Percentiles rank a stretch among this genome's conserved stretches.
These are phyloP conservation scores for Bombyx mori DNA, from an alignment of 1,140 invertebrate species.

Conservation along the genomic window DNA sequence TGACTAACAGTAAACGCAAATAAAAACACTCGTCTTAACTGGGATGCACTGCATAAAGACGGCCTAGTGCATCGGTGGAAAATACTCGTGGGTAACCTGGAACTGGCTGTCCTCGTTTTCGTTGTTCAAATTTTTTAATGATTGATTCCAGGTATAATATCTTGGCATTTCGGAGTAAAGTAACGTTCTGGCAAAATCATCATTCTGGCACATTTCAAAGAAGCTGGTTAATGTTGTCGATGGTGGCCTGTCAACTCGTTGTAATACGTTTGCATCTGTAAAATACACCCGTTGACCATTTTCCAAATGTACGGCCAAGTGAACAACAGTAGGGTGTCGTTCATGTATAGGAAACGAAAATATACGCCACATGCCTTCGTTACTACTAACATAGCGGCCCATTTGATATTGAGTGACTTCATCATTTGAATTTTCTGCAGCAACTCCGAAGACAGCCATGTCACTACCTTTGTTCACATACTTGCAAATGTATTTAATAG, in stretches of 20 bases:
- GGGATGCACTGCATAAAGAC: conserved; percentile 57
- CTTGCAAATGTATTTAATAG: background rate
- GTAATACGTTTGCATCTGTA: background rate
- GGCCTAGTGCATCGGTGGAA: conserved; percentile 42
- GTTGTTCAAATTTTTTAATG: background rate
- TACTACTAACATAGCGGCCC: conserved; percentile 3
- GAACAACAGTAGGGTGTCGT: background rate
- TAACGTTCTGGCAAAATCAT: background rate
- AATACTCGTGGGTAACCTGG: conserved; percentile 2
- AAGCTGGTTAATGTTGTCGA: background rate
- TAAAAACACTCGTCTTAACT: conserved; percentile 61
- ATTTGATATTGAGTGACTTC: conserved; percentile 1
- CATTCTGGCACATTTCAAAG: conserved; percentile 1
- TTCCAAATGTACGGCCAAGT: background rate
- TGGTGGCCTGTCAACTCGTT: background rate
- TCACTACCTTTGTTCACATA: conserved; percentile 4
- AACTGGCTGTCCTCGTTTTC: background rate
- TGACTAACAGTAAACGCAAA: conserved; percentile 60
- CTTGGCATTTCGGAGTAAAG: background rate
- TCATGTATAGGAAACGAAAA: background rate
- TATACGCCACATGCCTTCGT: background rate
- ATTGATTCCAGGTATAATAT: background rate
- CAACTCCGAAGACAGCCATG: conserved; percentile 1
- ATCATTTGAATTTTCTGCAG: conserved; percentile 1
- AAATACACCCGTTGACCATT: background rate